Evolutionary conservation across 2,113 vertebrate species (phyloP).

Genomic region (Cebus imitator): DNA sequence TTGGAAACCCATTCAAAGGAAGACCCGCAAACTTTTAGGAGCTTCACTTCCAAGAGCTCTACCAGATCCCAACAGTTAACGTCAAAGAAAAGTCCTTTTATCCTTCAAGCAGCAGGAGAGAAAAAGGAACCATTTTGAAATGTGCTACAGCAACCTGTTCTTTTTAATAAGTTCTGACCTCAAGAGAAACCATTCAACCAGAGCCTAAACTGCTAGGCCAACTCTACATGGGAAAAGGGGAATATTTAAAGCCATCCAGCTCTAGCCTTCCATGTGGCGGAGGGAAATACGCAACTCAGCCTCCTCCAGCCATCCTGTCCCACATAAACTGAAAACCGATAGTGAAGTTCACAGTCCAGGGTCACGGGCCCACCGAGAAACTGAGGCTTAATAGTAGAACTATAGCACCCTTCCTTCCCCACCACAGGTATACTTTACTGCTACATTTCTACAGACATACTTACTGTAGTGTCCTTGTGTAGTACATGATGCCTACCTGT

Average conservation of each 20-base stretch:
- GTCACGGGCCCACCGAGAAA: not conserved
- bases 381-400: not conserved
- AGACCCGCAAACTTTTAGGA: not conserved
- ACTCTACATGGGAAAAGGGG: not conserved
- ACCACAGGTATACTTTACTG: not conserved
- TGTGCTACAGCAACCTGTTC: not conserved
- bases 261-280: not conserved
- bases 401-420: not conserved
- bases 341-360: not conserved
- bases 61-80: not conserved
- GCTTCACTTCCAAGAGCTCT: not conserved
- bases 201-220: not conserved
- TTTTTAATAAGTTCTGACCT: not conserved
- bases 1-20: too few relatives aligned
- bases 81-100: not conserved
- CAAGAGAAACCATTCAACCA: not conserved
- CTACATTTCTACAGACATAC: not conserved
- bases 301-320: not conserved
- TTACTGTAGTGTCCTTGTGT: not conserved
- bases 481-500: not conserved
- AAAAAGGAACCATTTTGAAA: not conserved
- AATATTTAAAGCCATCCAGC: not conserved
- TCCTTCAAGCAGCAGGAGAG: not conserved
- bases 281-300: not conserved
- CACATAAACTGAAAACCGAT: not conserved